These are phyloP conservation scores for Perdita meconis DNA, from an alignment of 2,888 invertebrate species.

Conservation along the genomic window DNA sequence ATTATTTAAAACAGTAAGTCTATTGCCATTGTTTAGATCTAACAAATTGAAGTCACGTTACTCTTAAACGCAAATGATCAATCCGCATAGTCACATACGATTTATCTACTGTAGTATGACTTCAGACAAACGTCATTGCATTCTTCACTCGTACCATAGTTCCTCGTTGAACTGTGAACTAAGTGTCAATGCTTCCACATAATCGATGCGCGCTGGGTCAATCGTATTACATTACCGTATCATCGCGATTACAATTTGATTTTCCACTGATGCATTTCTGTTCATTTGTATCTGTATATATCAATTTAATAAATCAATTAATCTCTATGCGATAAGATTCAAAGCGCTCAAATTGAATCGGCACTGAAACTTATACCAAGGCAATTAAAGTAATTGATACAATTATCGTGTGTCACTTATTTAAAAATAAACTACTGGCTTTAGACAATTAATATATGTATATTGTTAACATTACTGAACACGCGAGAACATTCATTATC, in stretches of 20 bases:
- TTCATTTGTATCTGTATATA: neutral
- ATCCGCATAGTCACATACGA: neutral
- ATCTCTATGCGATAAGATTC: neutral
- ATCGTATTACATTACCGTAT: conserved; percentile 28
- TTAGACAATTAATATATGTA: too few species aligned
- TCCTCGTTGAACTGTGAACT: conserved; percentile 59
- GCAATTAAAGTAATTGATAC: too few species aligned
- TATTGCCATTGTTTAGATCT: neutral
- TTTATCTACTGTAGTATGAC: neutral
- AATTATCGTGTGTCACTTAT: too few species aligned
- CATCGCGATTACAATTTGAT: conserved; percentile 17
- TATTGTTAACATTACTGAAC: too few species aligned
- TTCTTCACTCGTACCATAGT: neutral
- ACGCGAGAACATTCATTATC: too few species aligned
- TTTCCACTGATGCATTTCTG: conserved; percentile 16
- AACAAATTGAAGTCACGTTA: neutral
- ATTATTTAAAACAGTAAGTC: neutral
- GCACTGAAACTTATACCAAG: too few species aligned
- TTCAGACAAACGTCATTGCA: neutral
- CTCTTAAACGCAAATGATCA: neutral
- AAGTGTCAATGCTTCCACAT: conserved; percentile 30
- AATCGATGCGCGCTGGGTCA: conserved; percentile 32
- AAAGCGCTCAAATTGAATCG: too few species aligned
- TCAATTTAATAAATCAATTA: neutral
- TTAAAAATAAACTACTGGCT: too few species aligned